Evolutionary conservation across 1,140 invertebrate genomes (phyloP), one percentile per base, ranked within the genome.

Genomic region (Capitella teleta): DNA sequence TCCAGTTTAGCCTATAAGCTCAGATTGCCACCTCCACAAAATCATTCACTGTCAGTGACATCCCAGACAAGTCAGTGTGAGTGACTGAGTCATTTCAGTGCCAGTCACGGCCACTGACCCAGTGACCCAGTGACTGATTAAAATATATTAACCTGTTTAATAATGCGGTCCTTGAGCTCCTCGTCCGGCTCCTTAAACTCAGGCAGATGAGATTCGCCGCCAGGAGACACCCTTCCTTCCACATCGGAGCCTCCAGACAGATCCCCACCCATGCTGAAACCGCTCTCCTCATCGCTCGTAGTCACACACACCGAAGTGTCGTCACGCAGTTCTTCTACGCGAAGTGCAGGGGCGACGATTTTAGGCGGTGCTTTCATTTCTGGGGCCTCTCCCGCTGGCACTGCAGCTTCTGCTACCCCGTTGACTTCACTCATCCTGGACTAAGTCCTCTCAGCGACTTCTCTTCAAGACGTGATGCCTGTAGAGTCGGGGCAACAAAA

Each of bases 121-220:
- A 34, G 10, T 34, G 10, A 34, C 16, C 16, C 16, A 10, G 16
- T 34, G 10, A 10, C 32, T 34, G 32, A 34, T 16, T 10, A n/a
- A n/a, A n/a, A n/a, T n/a, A n/a, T n/a, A n/a, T n/a, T n/a, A 45
- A 45, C 43, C 43, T 47, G 45, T 36, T 61, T 62, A 10, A 69
- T 62, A 36, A 70, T 68, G 47, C 66, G 64, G 26, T 64, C 58
- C 23, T 52, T 37, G 3, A 63, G 52, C 52, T 68, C 66, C 37
- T 70, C 66, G 30, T 58, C 57, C 12, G 68, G 66, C 44, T 61
- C 46, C 12, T 59, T 47, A 51, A 66, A 69, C 44, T 63, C 61
- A n/a, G 19, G 36, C 43, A 14, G 16, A 19, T 8, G 21, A 19
- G 18, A 6, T 28, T 54, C 28, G 18, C 37, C 24, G 51, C 53